Base-by-base conservation (phyloP, 2,797 vertebrate species). In the Acrossocheilus fasciatus region DNA sequence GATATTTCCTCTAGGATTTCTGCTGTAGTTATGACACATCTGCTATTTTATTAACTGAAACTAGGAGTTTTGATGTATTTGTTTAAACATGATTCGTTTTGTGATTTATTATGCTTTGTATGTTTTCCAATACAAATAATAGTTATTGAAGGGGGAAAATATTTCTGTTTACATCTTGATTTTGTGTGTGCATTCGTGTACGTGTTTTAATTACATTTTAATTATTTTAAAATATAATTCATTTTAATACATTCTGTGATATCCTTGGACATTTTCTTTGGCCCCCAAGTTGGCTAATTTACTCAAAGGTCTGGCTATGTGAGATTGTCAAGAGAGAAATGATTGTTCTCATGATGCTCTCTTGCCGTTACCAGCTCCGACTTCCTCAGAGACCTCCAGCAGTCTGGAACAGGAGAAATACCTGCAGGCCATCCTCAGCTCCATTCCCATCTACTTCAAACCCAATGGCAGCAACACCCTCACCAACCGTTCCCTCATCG, bases 391-490 rank as follows among this genome's bases (percentile, higher is more conserved):
- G 88, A 98, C 96, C 1, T 99, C 98, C 90, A 99, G 97, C 93
- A 99, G 98, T 90, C 97, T 99, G 87, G 98, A 99, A 91, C 98
- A 99, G 90, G 98, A 99, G 86, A 99, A 99, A 85, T 99, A 99
- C 91, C 96, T 99, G 15, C 98, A 98, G 90, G 98, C 98, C 85
- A 96, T 99, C 91, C 94, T 99, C 80, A 96, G 93, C 92, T 97
- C 98, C 89, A 97, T 99, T 91, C 98, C 98, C 30, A 87, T 97
- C 91, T 96, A 97, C 94, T 97, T 96, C 95, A 99, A 97, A 93
- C 95, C 95, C 90, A 98, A 97, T 85, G 96, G 97, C 91, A 96
- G 91, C 90, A 97, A 93, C 90, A 97, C 96, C 4, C 93, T 98
- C 66, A 96, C 97, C 82, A 96, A 97, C 88, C 96, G 96, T 90